A percentile compares a stretch with the other conserved stretches of the same genome.
phyloP scores from a whole-genome alignment of 1,140 invertebrate genomes.

The Oedothorax gibbosus region DNA sequence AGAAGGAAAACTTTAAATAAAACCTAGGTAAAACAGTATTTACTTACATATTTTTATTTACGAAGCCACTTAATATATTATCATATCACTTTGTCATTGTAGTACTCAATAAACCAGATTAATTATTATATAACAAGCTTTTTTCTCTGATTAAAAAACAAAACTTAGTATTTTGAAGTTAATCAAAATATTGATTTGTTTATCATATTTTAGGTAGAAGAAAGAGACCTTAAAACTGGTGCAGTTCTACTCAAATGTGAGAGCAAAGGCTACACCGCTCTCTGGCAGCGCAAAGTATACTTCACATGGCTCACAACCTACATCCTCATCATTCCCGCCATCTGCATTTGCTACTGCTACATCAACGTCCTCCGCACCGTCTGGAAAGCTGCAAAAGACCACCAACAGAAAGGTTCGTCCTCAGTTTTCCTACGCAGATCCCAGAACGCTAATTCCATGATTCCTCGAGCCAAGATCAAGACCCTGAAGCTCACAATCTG shows the following conservation, averaged over 20 bases:
- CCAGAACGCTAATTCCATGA: constrained; percentile 61
- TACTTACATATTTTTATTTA: too few species aligned
- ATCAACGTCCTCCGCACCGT: constrained; percentile 69
- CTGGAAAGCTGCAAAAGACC: constrained; percentile 64
- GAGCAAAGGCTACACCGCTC: constrained; percentile 69
- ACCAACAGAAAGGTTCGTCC: constrained; percentile 29
- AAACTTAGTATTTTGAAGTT: too few species aligned
- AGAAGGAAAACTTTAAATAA: too few species aligned
- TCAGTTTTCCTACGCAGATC: constrained; percentile 63
- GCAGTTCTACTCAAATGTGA: constrained; percentile 65
- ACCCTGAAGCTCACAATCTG: constrained; percentile 70
- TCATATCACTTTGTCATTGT: too few species aligned
- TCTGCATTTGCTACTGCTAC: constrained; percentile 70
- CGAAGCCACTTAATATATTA: too few species aligned
- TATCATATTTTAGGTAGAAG: constrained; percentile 62
- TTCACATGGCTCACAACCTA: constrained; percentile 69
- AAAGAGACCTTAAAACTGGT: constrained; percentile 63
- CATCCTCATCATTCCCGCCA: constrained; percentile 68
- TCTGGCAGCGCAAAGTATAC: constrained; percentile 70
- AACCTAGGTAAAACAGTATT: too few species aligned
- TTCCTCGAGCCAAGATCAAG: constrained; percentile 68
- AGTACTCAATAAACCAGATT: too few species aligned
- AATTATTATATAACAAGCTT: too few species aligned
- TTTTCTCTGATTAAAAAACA: too few species aligned
- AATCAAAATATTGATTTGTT: neutral